A percentile compares a stretch with the other conserved stretches of the same genome.
These are phyloP conservation scores for Catostomus latipinnis DNA, from an alignment of 2,797 vertebrate genomes.

Conservation along the genomic window DNA sequence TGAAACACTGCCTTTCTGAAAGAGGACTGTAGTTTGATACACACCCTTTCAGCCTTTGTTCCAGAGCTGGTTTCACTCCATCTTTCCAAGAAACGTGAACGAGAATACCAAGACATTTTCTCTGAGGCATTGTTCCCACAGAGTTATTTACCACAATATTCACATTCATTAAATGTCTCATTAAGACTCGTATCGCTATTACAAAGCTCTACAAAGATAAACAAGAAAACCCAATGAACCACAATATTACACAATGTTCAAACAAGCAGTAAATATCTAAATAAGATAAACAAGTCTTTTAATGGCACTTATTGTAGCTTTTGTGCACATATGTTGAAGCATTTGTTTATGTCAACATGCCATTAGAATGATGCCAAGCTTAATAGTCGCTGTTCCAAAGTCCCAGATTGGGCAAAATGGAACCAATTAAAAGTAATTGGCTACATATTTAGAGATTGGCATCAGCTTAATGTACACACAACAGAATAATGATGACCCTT, in stretches of 20 bases:
- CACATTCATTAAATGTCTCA: neutral
- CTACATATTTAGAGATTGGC: constrained; percentile 9
- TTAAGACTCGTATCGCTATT: neutral
- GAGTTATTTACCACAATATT: neutral
- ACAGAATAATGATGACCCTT: neutral
- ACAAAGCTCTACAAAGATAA: neutral
- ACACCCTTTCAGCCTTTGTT: constrained; percentile 33
- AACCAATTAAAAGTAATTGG: constrained; percentile 36
- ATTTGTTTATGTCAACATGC: constrained; percentile 20
- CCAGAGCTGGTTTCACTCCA: constrained; percentile 29
- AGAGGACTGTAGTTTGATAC: constrained; percentile 13
- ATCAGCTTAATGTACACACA: constrained; percentile 8
- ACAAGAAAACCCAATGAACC: neutral
- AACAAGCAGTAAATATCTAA: neutral
- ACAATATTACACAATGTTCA: neutral
- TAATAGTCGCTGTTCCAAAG: neutral
- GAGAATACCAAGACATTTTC: constrained; percentile 56
- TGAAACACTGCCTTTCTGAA: constrained; percentile 56
- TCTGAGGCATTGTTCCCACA: neutral
- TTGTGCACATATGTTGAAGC: neutral
- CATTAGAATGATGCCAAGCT: neutral
- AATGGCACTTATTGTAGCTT: constrained; percentile 26
- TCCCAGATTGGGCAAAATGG: constrained; percentile 8
- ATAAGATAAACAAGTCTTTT: neutral
- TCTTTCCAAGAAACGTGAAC: constrained; percentile 24